A percentile compares a stretch with the other conserved stretches of the same genome.
These are phyloP conservation scores for Chironomus tepperi DNA, from an alignment of 1,140 invertebrate genomes.

Conservation along the genomic window DNA sequence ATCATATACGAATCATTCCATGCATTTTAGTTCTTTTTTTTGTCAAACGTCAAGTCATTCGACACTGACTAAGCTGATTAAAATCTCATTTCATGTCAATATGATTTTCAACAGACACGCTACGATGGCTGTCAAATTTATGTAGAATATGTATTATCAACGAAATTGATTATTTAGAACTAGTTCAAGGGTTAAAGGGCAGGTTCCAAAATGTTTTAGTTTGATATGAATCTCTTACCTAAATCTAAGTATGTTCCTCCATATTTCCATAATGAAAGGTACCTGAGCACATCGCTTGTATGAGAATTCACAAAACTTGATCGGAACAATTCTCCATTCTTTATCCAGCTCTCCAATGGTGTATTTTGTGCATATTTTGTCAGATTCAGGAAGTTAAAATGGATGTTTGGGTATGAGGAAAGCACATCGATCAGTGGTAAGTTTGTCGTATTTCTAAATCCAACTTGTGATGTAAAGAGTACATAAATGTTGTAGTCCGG, in stretches of 20 bases:
- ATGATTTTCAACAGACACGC: too few relatives aligned
- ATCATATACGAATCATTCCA: too few relatives aligned
- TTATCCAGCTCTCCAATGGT: slow-evolving; percentile 51
- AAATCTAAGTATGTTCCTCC: slow-evolving; percentile 71
- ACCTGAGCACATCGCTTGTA: slow-evolving; percentile 59
- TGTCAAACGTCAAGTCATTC: too few relatives aligned
- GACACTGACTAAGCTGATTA: too few relatives aligned
- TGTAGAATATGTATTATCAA: too few relatives aligned
- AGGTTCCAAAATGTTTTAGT: too few relatives aligned
- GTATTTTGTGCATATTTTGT: slow-evolving; percentile 49
- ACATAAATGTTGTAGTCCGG: slow-evolving; percentile 48
- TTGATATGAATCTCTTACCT: neutral
- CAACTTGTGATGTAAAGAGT: slow-evolving; percentile 44
- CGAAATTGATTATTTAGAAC: too few relatives aligned
- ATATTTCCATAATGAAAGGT: slow-evolving; percentile 62
- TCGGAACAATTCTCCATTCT: slow-evolving; percentile 45
- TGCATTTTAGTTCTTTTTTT: too few relatives aligned
- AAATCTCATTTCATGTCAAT: too few relatives aligned
- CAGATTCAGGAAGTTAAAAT: slow-evolving; percentile 46
- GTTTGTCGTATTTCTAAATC: slow-evolving; percentile 34
- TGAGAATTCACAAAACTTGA: slow-evolving; percentile 49
- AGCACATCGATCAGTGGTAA: slow-evolving; percentile 38
- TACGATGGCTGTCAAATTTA: too few relatives aligned
- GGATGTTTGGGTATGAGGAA: slow-evolving; percentile 48
- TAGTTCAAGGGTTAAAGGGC: too few relatives aligned